Percentiles rank a stretch among this genome's conserved stretches.
Conservation (phyloP, 2,888 invertebrate genomes). For the Polyommatus iphigenia region DNA sequence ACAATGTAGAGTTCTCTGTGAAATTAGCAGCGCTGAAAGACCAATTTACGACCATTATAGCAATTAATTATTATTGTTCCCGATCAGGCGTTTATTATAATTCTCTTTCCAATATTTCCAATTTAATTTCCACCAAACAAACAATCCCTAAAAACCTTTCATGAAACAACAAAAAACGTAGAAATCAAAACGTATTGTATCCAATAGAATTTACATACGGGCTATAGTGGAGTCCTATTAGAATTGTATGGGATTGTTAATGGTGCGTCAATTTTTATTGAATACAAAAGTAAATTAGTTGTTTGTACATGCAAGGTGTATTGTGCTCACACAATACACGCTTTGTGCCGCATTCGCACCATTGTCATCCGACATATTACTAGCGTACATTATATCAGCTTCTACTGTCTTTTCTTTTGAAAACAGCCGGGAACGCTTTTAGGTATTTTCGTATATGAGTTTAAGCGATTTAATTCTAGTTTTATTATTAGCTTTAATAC, state of each 20-base stretch:
- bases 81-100: too few relatives aligned
- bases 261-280: conserved; percentile 55
- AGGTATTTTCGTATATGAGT: conserved; percentile 31
- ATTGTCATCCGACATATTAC: conserved; percentile 77
- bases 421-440: conserved; percentile 46
- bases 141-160: background rate
- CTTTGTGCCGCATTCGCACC: conserved; percentile 74
- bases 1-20: too few relatives aligned
- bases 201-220: conserved; percentile 15
- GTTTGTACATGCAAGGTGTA: conserved; percentile 72
- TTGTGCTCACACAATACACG: conserved; percentile 76
- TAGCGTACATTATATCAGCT: conserved; percentile 74
- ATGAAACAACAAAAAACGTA: conserved; percentile 5
- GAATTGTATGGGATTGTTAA: conserved; percentile 50
- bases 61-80: too few relatives aligned
- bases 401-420: conserved; percentile 71
- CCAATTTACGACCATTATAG: too few relatives aligned
- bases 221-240: conserved; percentile 41
- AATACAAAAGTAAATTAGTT: conserved; percentile 52
- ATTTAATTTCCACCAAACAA: background rate
- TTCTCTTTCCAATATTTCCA: background rate
- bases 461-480: background rate
- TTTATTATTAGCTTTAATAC: background rate
- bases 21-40: too few relatives aligned
- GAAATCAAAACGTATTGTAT: conserved; percentile 15